Evolutionary conservation across 2,113 vertebrate genomes (phyloP).

Genomic region (zebrafish (Danio rerio)): DNA sequence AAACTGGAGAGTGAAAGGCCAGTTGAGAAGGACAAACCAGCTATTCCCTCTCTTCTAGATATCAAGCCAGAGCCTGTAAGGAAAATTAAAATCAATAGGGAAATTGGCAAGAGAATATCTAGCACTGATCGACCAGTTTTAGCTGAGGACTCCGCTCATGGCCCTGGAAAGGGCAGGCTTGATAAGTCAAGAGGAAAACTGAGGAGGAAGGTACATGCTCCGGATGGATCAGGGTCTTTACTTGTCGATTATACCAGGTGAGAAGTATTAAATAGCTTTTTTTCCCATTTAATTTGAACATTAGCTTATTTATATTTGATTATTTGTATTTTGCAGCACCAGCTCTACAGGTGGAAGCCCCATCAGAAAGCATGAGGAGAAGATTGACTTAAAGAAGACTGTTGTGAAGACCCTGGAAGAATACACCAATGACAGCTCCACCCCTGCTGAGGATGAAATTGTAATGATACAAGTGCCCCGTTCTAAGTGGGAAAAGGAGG

Average conservation of each 20-base stretch:
- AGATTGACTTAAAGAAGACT: conserved; percentile 78
- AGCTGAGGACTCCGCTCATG: conserved; percentile 72
- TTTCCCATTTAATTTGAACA: conserved; percentile 4
- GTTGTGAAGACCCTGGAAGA: conserved; percentile 87
- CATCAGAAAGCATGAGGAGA: conserved; percentile 81
- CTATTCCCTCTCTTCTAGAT: conserved; percentile 57
- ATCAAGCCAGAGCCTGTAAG: conserved; percentile 81
- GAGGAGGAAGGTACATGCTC: conserved; percentile 74
- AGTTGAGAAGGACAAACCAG: conserved; percentile 50
- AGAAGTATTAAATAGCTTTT: conserved; percentile 18
- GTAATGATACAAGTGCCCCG: conserved; percentile 87
- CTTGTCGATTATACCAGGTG: conserved; percentile 88
- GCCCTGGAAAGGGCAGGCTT: conserved; percentile 70
- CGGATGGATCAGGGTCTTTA: conserved; percentile 71
- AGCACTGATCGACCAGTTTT: conserved; percentile 71
- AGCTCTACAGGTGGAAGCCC: conserved; percentile 87
- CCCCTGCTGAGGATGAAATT: conserved; percentile 83
- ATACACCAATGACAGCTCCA: conserved; percentile 81
- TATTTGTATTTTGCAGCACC: conserved; percentile 72
- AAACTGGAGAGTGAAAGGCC: conserved; percentile 53
- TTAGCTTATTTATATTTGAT: background rate
- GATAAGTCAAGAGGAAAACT: conserved; percentile 79
- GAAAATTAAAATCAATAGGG: conserved; percentile 93
- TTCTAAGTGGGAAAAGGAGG: conserved; percentile 89
- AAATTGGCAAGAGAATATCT: conserved; percentile 86